Base-by-base conservation (phyloP, 2,888 invertebrate species). In the Rhodophaea formosa region DNA sequence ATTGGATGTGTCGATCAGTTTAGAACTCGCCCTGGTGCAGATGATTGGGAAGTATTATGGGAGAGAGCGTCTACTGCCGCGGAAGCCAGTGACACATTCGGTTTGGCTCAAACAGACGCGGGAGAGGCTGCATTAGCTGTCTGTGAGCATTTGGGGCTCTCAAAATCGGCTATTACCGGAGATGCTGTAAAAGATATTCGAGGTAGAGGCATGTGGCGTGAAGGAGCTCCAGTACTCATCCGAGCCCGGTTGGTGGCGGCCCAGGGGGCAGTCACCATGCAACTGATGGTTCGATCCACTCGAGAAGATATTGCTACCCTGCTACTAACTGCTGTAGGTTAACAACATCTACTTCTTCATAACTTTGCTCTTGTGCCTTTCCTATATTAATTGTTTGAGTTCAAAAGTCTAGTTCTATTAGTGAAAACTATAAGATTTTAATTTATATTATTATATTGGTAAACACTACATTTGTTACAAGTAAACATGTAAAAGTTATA, bases 71-170 rank as follows among this genome's bases (percentile, higher is more conserved):
- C 94, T 0, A 89, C 88, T 10, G 92, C 92, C 12, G 92, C 93
- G 0, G 97, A 98, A 87, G 93, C 96, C 8, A 97, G 97, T 70
- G 99, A 99, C 70, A 99, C 99, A 0, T 99, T 97, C 80, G 96
- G 96, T 0, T 88, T 99, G 15, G 95, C 97, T 0, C 88, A 91
- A 56, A 80, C 78, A 35, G 82, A 88, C 59, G 79, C 85, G 0
- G 74, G 69, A 1, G 85, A 86, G 0, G 90, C 91, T 0, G 88
- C 88, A 0, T 79, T 76, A n/a, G 86, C 87, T 0, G 88, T 91
- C 8, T 89, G 89, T 52, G 84, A 85, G 56, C 88, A 88, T 68
- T 65, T 91, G 1, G 88, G 88, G 0, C 61, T 90, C 3, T 82
- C 88, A 0, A 84, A 80, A 45, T 65, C 70, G 0, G 80, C 88